Evolutionary conservation across 2,113 vertebrate species (phyloP).

Genomic region (Bothrops jararaca): DNA sequence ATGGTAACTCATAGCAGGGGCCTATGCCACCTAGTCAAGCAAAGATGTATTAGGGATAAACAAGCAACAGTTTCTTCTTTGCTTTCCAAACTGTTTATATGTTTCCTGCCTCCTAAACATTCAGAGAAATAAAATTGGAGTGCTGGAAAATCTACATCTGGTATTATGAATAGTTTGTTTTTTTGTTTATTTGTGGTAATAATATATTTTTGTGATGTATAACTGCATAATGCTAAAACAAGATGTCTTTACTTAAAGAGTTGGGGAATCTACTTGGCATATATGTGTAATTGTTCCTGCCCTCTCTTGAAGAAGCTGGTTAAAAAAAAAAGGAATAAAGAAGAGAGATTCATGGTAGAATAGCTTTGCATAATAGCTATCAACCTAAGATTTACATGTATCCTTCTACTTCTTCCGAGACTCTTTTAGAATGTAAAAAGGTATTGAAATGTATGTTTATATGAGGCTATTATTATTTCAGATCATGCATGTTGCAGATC

Average conservation of each 20-base stretch:
- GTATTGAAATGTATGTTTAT: neutral
- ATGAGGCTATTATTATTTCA: neutral
- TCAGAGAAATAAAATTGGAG: neutral
- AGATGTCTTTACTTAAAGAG: neutral
- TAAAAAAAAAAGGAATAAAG: neutral
- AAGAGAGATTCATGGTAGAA: neutral
- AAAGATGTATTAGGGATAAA: neutral
- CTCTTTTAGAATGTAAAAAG: neutral
- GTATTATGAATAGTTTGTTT: neutral
- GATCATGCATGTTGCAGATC: neutral
- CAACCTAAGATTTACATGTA: neutral
- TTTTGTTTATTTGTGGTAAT: neutral
- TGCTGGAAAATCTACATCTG: neutral
- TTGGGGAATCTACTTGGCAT: neutral
- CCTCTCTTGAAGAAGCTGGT: neutral
- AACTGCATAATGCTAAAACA: neutral
- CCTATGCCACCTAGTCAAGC: constrained; percentile 3
- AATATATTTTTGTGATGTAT: neutral
- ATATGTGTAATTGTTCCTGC: neutral
- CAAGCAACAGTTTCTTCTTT: neutral
- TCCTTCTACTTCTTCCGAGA: neutral
- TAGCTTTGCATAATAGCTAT: neutral
- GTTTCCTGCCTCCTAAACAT: neutral
- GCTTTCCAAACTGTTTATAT: neutral
- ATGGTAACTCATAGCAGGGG: constrained; percentile 51